These are phyloP conservation scores for Alectura lathami DNA, from an alignment of 2,113 vertebrate genomes.

Conservation along the genomic window DNA sequence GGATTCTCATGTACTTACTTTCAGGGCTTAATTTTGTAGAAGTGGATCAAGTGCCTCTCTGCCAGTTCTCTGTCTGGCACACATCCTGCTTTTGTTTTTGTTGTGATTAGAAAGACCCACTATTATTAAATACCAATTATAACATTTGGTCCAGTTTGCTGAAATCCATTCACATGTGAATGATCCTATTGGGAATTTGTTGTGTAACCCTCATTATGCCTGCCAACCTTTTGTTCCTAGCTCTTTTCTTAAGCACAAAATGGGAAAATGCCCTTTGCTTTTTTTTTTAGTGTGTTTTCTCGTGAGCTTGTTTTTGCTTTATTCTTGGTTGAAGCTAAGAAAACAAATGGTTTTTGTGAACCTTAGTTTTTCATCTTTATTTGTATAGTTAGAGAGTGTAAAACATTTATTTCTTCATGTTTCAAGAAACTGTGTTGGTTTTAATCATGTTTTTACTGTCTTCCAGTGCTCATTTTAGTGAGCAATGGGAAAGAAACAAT, in stretches of 20 bases:
- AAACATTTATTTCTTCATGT: not conserved
- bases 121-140: conserved; percentile 41
- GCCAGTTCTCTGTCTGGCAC: conserved; percentile 4
- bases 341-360: conserved; percentile 17
- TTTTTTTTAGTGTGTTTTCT: not conserved
- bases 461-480: not conserved
- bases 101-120: conserved; percentile 32
- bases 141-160: conserved; percentile 12
- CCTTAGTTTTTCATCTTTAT: not conserved
- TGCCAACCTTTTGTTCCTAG: conserved; percentile 5
- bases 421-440: not conserved
- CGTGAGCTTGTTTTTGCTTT: not conserved
- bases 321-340: not conserved
- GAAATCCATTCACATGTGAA: conserved; percentile 24
- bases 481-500: not conserved
- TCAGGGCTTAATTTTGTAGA: not conserved
- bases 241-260: not conserved
- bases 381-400: not conserved
- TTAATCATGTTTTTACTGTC: not conserved
- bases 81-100: conserved; percentile 41
- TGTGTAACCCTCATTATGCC: conserved; percentile 1
- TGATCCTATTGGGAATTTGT: not conserved
- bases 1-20: not conserved
- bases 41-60: conserved; percentile 23
- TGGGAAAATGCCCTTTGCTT: not conserved